phyloP scores from a whole-genome alignment of 1,140 invertebrate genomes.

The Uloborus diversus region DNA sequence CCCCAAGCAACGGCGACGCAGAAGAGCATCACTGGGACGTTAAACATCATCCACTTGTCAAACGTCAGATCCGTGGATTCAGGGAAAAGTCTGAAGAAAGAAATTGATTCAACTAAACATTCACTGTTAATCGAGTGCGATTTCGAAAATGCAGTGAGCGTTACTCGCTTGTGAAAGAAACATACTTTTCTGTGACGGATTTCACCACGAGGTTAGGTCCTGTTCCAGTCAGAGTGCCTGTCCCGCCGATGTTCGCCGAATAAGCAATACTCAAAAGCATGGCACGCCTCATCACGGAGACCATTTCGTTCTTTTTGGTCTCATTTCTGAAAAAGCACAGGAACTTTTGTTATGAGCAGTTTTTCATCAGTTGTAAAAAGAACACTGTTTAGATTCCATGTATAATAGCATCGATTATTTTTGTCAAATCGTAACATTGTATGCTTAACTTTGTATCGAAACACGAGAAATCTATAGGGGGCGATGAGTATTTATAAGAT shows the following conservation, averaged over 20 bases:
- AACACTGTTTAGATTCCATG: too few relatives aligned
- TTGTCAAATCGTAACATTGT: too few relatives aligned
- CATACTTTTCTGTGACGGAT: conserved; percentile 69
- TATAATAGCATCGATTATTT: too few relatives aligned
- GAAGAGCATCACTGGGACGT: conserved; percentile 75
- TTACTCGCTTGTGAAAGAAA: too few relatives aligned
- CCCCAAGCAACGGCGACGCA: conserved; percentile 78
- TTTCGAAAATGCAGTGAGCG: not conserved
- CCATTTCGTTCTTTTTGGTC: not conserved
- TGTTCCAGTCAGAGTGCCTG: conserved; percentile 86
- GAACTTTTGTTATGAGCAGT: not conserved
- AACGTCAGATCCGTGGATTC: conserved; percentile 71
- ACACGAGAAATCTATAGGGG: too few relatives aligned
- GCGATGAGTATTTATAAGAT: too few relatives aligned
- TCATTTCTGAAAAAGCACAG: not conserved
- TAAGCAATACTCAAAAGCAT: conserved; percentile 79
- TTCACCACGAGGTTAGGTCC: conserved; percentile 81
- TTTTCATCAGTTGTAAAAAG: too few relatives aligned
- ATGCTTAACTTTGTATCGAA: too few relatives aligned
- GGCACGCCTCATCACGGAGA: conserved; percentile 59
- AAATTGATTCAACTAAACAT: too few relatives aligned
- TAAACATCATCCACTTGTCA: conserved; percentile 77
- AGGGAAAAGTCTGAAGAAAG: conserved; percentile 53
- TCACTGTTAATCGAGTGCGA: too few relatives aligned
- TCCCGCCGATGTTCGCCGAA: conserved; percentile 82